These are phyloP conservation scores for Toxonevra muliebris DNA, from an alignment of 2,888 invertebrate genomes.

Conservation along the genomic window DNA sequence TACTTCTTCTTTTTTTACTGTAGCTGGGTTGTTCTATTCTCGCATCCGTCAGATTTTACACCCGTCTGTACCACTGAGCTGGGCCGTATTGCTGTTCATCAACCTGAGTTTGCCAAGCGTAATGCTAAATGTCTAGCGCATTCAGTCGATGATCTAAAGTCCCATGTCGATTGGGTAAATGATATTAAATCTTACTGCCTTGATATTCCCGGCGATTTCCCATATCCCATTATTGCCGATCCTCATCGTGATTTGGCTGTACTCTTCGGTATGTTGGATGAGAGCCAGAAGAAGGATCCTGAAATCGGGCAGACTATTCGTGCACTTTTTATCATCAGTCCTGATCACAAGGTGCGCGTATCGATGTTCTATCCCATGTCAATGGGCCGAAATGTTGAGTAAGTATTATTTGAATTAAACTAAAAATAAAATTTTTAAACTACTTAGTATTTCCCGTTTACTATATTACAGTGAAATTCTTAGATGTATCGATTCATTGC, in stretches of 20 bases:
- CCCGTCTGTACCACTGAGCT: slow-evolving; percentile 92
- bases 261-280: slow-evolving; percentile 29
- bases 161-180: slow-evolving; percentile 81
- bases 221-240: slow-evolving; percentile 86
- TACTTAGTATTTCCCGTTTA: too few relatives aligned
- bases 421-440: not conserved
- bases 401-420: not conserved
- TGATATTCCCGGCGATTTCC: slow-evolving; percentile 77
- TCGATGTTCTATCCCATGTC: slow-evolving; percentile 87
- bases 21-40: slow-evolving; percentile 88
- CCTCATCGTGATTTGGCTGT: slow-evolving; percentile 76
- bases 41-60: slow-evolving; percentile 89
- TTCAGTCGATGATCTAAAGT: slow-evolving; percentile 79
- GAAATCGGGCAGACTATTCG: slow-evolving; percentile 77
- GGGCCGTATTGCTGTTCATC: slow-evolving; percentile 76
- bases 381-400: slow-evolving; percentile 87
- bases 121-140: slow-evolving; percentile 81
- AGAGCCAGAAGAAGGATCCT: slow-evolving; percentile 71
- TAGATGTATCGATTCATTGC: slow-evolving; percentile 83
- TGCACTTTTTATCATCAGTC: slow-evolving; percentile 82
- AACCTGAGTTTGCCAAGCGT: slow-evolving; percentile 74
- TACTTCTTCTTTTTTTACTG: too few relatives aligned
- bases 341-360: slow-evolving; percentile 79
- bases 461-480: slow-evolving; percentile 77
- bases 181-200: slow-evolving; percentile 76